Base-by-base conservation (phyloP, 2,888 invertebrate genomes). In the Crepidodera aurea region DNA sequence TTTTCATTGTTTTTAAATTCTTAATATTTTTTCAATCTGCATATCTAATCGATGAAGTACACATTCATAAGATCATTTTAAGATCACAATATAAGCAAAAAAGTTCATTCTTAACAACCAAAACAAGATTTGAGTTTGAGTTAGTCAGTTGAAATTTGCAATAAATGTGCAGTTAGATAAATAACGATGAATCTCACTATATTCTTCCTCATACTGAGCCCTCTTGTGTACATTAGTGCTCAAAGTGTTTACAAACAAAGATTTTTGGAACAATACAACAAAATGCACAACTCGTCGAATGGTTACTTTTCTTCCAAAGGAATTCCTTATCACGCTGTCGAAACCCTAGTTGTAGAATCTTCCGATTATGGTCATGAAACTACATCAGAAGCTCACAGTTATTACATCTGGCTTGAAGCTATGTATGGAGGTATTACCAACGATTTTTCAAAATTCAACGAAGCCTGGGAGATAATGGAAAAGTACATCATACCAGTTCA, bases 331-430 rank as follows among this genome's bases (percentile, higher is more conserved):
- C 71, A 71, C 44, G 64, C 67, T 40, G 64, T 67, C n/a, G 71
- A 71, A 65, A 69, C 71, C 10, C 53, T 71, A 42, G 60, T 71
- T 27, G 67, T 71, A 6, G 69, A 69, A 54, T 67, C 69, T 6
- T 66, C 66, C 27, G 71, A 69, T 34, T 58, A 69, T 25, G 71
- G 71, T 3, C 71, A 71, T 50, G 67, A 71, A 64, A 69, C 68
- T n/a, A 70, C 70, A 19, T 71, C 71, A 0, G 71, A 71, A 61
- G 69, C 70, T 8, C 66, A 59, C 64, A 71, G 69, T 63, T 71
- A 67, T 32, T 68, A 69, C 29, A 51, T 65, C 13, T 65, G 60
- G 60, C 32, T 71, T 25, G 70, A 71, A 62, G 69, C 71, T 4
- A 69, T 70, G 68, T 61, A 70, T 29, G 71, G 71, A 4, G 71